These are phyloP conservation scores for Ambastaia sidthimunki DNA, from an alignment of 2,797 vertebrate species.

Conservation along the genomic window DNA sequence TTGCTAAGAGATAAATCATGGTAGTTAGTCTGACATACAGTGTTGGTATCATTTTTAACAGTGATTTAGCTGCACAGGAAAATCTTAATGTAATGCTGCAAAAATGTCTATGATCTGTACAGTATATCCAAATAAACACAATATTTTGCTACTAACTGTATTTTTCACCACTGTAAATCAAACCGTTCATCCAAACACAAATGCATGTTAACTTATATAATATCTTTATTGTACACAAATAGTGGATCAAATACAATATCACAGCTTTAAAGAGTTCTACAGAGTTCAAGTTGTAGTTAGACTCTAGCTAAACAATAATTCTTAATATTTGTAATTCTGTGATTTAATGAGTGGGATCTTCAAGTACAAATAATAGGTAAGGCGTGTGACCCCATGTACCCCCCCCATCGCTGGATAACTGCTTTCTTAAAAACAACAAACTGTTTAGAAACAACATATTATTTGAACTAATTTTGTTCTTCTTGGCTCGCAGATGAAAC, in stretches of 20 bases:
- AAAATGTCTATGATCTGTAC: neutral
- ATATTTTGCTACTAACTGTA: no score
- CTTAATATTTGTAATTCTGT: conserved; percentile 31
- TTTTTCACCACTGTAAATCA: no score
- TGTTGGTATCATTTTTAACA: neutral
- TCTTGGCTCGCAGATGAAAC: conserved; percentile 64
- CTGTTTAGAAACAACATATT: conserved; percentile 22
- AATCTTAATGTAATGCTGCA: neutral
- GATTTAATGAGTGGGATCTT: conserved; percentile 7
- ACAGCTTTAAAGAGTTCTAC: conserved; percentile 31
- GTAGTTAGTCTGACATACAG: neutral
- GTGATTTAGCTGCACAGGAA: neutral
- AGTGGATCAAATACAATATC: conserved; percentile 39
- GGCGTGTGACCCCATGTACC: conserved; percentile 59
- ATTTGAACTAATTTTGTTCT: conserved; percentile 61
- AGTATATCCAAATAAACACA: neutral
- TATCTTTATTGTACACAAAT: conserved; percentile 56
- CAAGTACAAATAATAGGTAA: conserved; percentile 64
- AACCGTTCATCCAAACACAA: neutral
- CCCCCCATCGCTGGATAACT: neutral
- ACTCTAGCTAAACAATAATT: conserved; percentile 14
- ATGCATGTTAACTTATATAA: conserved; percentile 22
- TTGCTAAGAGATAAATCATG: conserved; percentile 27
- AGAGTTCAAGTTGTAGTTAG: conserved; percentile 1
- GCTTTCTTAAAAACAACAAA: conserved; percentile 2